phyloP scores from a whole-genome alignment of 1,140 invertebrate genomes.

The Spodoptera frugiperda region DNA sequence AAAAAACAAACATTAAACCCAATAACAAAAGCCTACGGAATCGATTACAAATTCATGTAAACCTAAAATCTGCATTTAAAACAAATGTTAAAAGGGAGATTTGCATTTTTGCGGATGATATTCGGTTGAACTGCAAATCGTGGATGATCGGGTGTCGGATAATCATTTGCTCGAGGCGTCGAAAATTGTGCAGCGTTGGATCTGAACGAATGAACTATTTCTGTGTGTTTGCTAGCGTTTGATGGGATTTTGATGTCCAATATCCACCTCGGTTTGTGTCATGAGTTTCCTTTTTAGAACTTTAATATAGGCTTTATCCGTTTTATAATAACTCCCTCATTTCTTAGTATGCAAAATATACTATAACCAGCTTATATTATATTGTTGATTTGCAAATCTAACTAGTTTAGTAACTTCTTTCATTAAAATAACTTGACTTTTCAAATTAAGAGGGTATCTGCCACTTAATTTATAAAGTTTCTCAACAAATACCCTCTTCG shows the following conservation, averaged over 20 bases:
- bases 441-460: too few species aligned
- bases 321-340: too few species aligned
- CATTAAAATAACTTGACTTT: too few species aligned
- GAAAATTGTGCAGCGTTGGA: slow-evolving; percentile 23
- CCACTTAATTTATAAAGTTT: not conserved
- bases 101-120: slow-evolving; percentile 37
- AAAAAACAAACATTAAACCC: not conserved
- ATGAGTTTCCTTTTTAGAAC: too few species aligned
- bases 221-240: not conserved
- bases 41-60: slow-evolving; percentile 19
- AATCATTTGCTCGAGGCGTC: slow-evolving; percentile 32
- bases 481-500: not conserved
- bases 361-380: too few species aligned
- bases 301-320: too few species aligned
- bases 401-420: too few species aligned
- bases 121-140: slow-evolving; percentile 29
- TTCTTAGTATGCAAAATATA: too few species aligned
- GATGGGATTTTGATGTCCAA: slow-evolving; percentile 15
- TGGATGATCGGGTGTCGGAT: slow-evolving; percentile 23
- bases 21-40: not conserved
- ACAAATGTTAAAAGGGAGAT: slow-evolving; percentile 20
- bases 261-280: not conserved
- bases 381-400: too few species aligned
- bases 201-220: slow-evolving; percentile 26
- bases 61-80: slow-evolving; percentile 32